phyloP scores from a whole-genome alignment of 2,797 vertebrate species.

The Halcyon smyrnensis region DNA sequence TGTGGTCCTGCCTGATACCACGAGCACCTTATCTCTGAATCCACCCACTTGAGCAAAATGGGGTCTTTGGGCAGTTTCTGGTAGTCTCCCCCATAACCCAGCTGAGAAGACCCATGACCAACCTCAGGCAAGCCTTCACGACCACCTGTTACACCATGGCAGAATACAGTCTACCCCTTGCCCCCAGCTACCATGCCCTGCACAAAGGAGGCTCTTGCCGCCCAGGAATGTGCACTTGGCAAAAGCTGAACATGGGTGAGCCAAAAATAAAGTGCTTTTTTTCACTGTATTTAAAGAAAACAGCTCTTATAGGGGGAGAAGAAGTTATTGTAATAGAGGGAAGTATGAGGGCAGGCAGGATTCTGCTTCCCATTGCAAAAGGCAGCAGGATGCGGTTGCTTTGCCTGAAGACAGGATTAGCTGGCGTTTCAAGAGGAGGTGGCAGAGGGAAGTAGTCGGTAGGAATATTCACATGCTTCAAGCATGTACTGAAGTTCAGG shows the following conservation, averaged over 20 bases:
- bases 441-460: not conserved
- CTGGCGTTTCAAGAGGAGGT: not conserved
- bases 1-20: not conserved
- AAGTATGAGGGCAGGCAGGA: not conserved
- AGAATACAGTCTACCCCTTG: not conserved
- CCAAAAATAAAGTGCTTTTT: not conserved
- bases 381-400: not conserved
- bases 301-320: not conserved
- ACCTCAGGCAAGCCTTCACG: not conserved
- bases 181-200: fast-evolving
- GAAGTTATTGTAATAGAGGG: not conserved
- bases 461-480: not conserved
- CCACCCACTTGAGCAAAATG: not conserved
- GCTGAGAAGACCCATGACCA: not conserved
- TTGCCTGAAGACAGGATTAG: conserved; percentile 9
- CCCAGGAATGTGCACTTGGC: fast-evolving
- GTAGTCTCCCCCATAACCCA: not conserved
- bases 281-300: not conserved
- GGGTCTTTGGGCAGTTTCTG: not conserved
- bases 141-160: not conserved
- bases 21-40: not conserved
- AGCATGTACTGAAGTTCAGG: not conserved
- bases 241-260: not conserved
- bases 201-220: not conserved
- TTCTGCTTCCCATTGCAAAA: not conserved